These are phyloP conservation scores for Herminia tarsipennalis DNA, from an alignment of 2,888 invertebrate genomes.

Conservation along the genomic window DNA sequence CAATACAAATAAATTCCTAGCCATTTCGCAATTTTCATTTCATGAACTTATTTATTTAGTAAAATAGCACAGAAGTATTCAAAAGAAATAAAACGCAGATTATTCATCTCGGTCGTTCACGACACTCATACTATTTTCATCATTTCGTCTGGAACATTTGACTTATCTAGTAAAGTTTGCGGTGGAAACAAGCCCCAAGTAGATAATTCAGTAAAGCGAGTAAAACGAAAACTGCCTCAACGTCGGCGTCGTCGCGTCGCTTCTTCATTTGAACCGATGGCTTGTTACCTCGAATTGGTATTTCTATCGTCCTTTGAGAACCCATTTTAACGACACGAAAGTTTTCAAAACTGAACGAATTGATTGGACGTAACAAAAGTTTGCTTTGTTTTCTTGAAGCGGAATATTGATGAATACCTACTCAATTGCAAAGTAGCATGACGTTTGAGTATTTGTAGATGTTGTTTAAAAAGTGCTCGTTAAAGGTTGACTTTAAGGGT, in stretches of 20 bases:
- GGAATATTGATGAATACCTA: neutral
- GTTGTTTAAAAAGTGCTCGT: too few relatives aligned
- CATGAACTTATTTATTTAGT: too few relatives aligned
- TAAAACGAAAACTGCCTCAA: constrained; percentile 20
- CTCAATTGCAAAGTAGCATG: too few relatives aligned
- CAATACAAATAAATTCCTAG: too few relatives aligned
- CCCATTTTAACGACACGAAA: neutral
- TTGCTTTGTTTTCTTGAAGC: neutral
- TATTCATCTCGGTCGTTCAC: too few relatives aligned
- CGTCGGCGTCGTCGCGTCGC: too few relatives aligned
- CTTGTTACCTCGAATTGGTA: constrained; percentile 32
- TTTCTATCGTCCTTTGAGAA: constrained; percentile 29
- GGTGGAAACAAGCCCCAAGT: constrained; percentile 9
- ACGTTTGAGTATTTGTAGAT: too few relatives aligned
- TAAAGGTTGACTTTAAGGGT: too few relatives aligned
- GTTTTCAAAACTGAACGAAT: neutral
- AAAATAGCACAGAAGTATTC: constrained; percentile 5
- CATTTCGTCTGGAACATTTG: constrained; percentile 14
- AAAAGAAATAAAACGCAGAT: too few relatives aligned
- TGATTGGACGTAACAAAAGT: neutral
- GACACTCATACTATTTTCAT: too few relatives aligned
- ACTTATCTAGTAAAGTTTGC: constrained; percentile 29
- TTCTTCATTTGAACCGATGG: constrained; percentile 31
- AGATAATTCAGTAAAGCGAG: constrained; percentile 29
- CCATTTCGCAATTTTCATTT: too few relatives aligned